A percentile compares a stretch with the other conserved stretches of the same genome.
Conservation (phyloP, 30 jellyfish, hydroid and myxozoan species). For the Nemopilema nomurai region DNA sequence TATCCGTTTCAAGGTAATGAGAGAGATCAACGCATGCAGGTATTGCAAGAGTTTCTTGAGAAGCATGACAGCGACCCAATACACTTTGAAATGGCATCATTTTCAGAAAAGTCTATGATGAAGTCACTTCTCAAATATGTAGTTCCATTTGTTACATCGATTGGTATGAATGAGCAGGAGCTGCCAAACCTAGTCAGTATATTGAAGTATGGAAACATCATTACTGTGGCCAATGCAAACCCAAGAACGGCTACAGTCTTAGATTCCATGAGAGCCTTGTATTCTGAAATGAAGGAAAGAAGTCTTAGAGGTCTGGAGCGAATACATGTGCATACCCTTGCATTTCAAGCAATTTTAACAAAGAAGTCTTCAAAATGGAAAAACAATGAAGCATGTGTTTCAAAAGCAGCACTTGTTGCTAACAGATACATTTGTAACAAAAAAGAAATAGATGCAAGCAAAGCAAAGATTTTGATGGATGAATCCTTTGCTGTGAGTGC, state of each 20-base stretch:
- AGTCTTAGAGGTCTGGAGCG: conserved; percentile 78
- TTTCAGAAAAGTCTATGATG: conserved; percentile 92
- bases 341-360: conserved; percentile 78
- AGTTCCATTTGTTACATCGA: conserved; percentile 84
- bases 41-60: conserved; percentile 66
- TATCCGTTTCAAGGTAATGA: conserved; percentile 78
- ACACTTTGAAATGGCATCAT: conserved; percentile 97
- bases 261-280: conserved; percentile 77
- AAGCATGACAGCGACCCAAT: conserved; percentile 45
- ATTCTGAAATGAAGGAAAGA: conserved; percentile 30
- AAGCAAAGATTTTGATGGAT: conserved; percentile 87
- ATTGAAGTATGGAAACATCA: conserved; percentile 75
- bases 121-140: conserved; percentile 68
- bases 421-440: conserved; percentile 79
- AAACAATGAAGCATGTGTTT: conserved; percentile 68
- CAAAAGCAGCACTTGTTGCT: conserved; percentile 93
- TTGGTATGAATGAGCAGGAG: conserved; percentile 96
- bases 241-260: conserved; percentile 89
- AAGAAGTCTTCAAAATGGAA: conserved; percentile 76
- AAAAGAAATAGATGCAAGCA: conserved; percentile 53
- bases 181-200: conserved; percentile 88
- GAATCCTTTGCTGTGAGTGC: conserved; percentile 82
- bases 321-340: conserved; percentile 88
- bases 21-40: conserved; percentile 79
- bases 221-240: conserved; percentile 76